A percentile compares a stretch with the other conserved stretches of the same genome.
Conservation (phyloP, 1,140 invertebrate genomes). For the Drosophila tristis region DNA sequence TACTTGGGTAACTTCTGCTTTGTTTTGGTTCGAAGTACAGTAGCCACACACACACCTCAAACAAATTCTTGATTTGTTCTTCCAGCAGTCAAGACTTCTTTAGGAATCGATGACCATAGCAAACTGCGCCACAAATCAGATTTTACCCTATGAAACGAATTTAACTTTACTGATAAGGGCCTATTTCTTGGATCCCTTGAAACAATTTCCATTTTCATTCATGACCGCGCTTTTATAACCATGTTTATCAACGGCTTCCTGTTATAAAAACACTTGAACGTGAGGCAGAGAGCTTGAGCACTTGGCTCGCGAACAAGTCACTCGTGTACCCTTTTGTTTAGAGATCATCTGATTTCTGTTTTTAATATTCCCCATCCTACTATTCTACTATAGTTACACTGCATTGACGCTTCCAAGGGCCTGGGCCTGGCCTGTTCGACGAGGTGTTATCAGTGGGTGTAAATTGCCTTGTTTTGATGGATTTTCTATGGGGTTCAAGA, state of each 20-base stretch:
- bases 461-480: too few relatives aligned
- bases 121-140: neutral
- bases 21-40: constrained; percentile 29
- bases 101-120: too few relatives aligned
- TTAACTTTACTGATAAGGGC: neutral
- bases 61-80: constrained; percentile 30
- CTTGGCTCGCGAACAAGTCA: constrained; percentile 26
- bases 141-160: neutral
- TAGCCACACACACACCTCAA: constrained; percentile 1
- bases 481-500: too few relatives aligned
- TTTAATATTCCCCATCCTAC: too few relatives aligned
- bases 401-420: too few relatives aligned
- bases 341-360: too few relatives aligned
- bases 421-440: too few relatives aligned
- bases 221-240: constrained; percentile 21
- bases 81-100: neutral
- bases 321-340: neutral
- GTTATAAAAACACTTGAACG: constrained; percentile 34
- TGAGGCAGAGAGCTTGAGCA: constrained; percentile 14
- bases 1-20: neutral
- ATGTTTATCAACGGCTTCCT: constrained; percentile 22
- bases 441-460: too few relatives aligned
- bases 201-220: constrained; percentile 13
- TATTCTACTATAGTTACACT: too few relatives aligned
- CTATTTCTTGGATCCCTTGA: neutral